Conservation (phyloP, 2,113 vertebrate species). For the Vicugna pacos region DNA sequence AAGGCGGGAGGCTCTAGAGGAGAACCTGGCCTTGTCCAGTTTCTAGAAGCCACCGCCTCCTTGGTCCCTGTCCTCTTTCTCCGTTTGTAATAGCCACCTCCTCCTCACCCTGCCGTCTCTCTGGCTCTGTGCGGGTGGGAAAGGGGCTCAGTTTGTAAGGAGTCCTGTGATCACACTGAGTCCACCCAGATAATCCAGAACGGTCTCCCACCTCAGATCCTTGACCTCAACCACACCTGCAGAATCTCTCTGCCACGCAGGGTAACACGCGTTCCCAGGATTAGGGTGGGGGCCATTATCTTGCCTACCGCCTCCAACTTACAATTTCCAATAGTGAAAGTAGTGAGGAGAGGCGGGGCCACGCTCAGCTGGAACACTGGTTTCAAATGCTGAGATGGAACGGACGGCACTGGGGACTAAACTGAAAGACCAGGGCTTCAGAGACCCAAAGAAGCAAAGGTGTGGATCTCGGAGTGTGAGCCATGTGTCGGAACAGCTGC, state of each 20-base stretch:
- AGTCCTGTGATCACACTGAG: background rate
- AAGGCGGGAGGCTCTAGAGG: too few species aligned
- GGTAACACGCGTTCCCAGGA: background rate
- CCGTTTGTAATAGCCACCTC: rapidly evolving
- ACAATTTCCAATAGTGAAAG: background rate
- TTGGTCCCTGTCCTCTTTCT: too few species aligned
- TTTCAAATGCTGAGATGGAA: too few species aligned
- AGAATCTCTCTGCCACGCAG: background rate
- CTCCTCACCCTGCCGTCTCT: rapidly evolving
- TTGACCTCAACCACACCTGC: too few species aligned
- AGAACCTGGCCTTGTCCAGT: background rate
- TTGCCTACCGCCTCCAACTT: rapidly evolving
- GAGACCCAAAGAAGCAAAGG: too few species aligned
- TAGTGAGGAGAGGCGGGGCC: too few species aligned
- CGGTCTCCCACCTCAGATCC: background rate
- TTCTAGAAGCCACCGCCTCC: background rate
- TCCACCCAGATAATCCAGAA: background rate
- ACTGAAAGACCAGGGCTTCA: too few species aligned
- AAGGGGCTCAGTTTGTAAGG: background rate
- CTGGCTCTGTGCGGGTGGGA: background rate
- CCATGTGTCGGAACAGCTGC: too few species aligned
- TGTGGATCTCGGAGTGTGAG: too few species aligned
- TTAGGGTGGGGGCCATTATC: background rate
- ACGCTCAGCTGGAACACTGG: too few species aligned
- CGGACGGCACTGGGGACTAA: too few species aligned